These are phyloP conservation scores for Metalampra italica DNA, from an alignment of 2,888 invertebrate species.

Conservation along the genomic window DNA sequence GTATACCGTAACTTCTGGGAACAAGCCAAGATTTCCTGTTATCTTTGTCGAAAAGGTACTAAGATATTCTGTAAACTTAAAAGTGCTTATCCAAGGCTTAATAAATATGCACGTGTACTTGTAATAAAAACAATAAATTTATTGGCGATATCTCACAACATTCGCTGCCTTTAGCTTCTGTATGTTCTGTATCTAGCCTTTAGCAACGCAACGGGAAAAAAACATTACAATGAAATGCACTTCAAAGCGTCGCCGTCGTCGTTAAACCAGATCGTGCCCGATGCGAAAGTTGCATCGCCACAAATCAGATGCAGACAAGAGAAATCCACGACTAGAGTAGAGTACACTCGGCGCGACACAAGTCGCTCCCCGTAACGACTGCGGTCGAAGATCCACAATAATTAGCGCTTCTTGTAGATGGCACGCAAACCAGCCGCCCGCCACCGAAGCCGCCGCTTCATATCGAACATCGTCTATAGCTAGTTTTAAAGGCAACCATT, in stretches of 20 bases:
- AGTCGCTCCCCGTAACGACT: slow-evolving; percentile 49
- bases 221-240: slow-evolving; percentile 19
- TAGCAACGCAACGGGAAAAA: not conserved
- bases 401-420: slow-evolving; percentile 59
- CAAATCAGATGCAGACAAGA: slow-evolving; percentile 63
- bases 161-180: too few species aligned
- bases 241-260: slow-evolving; percentile 17
- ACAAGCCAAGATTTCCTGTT: too few species aligned
- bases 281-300: slow-evolving; percentile 56
- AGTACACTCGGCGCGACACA: slow-evolving; percentile 48
- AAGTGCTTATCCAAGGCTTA: too few species aligned
- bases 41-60: too few species aligned
- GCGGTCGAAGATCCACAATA: slow-evolving; percentile 47
- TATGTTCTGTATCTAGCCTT: not conserved
- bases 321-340: slow-evolving; percentile 39
- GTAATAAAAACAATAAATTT: too few species aligned
- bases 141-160: too few species aligned
- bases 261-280: slow-evolving; percentile 60
- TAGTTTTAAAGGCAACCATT: too few species aligned
- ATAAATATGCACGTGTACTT: too few species aligned
- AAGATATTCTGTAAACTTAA: too few species aligned
- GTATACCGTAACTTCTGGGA: too few species aligned
- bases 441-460: not conserved
- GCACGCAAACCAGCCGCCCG: slow-evolving; percentile 50
- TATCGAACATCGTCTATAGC: too few species aligned